phyloP scores from a whole-genome alignment of 37 sponge, comb jelly and placozoan genomes.

The Aphrocallistes beatrix region DNA sequence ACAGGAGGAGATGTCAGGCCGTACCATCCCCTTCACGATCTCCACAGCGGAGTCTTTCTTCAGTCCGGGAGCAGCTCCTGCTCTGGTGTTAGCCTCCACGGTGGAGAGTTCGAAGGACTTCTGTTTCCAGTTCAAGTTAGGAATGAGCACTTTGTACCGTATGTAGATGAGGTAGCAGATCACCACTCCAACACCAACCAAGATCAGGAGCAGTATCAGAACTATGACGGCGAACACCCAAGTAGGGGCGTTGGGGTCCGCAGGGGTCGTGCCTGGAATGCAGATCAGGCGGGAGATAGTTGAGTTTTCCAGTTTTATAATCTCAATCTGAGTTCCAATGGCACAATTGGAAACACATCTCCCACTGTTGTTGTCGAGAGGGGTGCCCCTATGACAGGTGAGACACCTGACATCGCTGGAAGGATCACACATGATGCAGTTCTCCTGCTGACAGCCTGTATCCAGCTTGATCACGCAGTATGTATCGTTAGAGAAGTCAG shows the following conservation, averaged over 20 bases:
- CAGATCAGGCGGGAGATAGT: background rate
- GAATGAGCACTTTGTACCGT: constrained; percentile 22
- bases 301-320: background rate
- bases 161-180: constrained; percentile 4
- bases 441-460: background rate
- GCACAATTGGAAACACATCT: background rate
- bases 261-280: background rate
- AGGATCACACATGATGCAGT: background rate
- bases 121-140: background rate
- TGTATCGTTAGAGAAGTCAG: background rate
- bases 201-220: constrained; percentile 4
- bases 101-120: background rate
- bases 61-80: background rate
- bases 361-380: background rate
- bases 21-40: constrained; percentile 30
- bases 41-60: background rate
- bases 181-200: background rate
- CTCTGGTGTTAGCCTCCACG: background rate
- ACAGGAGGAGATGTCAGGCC: background rate
- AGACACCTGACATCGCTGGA: background rate
- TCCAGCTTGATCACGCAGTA: background rate
- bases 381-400: background rate
- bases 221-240: constrained; percentile 31
- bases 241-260: background rate
- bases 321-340: background rate